phyloP scores from a whole-genome alignment of 2,888 invertebrate species.

The Neoaliturus tenellus region DNA sequence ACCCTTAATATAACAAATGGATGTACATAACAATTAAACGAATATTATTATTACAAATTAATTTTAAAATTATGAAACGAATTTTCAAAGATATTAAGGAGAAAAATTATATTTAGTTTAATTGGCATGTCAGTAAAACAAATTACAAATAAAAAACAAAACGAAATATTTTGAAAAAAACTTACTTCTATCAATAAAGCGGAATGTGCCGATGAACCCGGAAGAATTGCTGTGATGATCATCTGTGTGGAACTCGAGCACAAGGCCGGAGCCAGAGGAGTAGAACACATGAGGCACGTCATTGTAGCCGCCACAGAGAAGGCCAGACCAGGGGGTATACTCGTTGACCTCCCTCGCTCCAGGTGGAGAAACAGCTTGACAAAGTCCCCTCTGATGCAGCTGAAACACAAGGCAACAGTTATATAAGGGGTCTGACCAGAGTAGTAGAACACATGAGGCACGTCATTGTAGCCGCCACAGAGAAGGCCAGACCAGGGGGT shows the following conservation, averaged over 20 bases:
- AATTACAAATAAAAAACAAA: too few species aligned
- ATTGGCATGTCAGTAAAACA: too few species aligned
- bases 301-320: slow-evolving; percentile 82
- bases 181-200: slow-evolving; percentile 87
- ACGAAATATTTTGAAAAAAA: too few species aligned
- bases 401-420: slow-evolving; percentile 74
- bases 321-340: slow-evolving; percentile 83
- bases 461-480: slow-evolving; percentile 82
- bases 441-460: slow-evolving; percentile 83
- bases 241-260: slow-evolving; percentile 83
- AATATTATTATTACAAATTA: too few species aligned
- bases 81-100: too few species aligned
- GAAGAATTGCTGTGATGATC: slow-evolving; percentile 76
- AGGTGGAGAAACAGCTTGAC: slow-evolving; percentile 87
- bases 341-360: slow-evolving; percentile 83
- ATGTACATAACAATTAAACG: too few species aligned
- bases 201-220: slow-evolving; percentile 86
- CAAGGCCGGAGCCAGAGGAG: slow-evolving; percentile 84
- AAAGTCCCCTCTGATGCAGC: slow-evolving; percentile 85
- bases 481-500: slow-evolving; percentile 85
- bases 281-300: slow-evolving; percentile 84
- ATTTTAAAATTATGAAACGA: too few species aligned
- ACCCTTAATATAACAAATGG: too few species aligned
- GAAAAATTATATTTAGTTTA: too few species aligned
- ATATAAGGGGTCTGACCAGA: slow-evolving; percentile 75